Percentiles rank a stretch among this genome's conserved stretches.
Evolutionary conservation across 1,140 invertebrate genomes (phyloP).

Genomic region (Diabrotica undecimpunctata): DNA sequence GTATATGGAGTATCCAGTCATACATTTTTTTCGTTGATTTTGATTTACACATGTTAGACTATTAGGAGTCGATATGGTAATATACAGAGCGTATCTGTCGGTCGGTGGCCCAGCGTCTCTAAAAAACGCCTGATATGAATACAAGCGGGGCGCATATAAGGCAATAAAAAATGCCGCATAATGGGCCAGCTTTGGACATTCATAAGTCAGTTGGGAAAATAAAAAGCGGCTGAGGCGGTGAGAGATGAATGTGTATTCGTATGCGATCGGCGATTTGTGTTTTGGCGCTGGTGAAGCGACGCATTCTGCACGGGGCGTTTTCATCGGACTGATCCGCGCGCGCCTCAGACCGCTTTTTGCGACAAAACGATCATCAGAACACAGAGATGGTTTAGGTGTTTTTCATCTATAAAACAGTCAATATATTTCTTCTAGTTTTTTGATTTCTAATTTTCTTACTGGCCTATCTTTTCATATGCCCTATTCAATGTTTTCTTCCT

Average conservation of each 20-base stretch:
- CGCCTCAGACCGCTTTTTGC: slow-evolving; percentile 24
- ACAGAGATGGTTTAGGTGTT: no score
- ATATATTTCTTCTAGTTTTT: no score
- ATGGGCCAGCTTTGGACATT: slow-evolving; percentile 32
- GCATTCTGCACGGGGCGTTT: slow-evolving; percentile 32
- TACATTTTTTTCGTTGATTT: no score
- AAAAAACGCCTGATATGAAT: slow-evolving; percentile 31
- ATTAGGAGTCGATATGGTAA: no score
- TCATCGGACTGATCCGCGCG: slow-evolving; percentile 12
- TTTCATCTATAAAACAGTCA: no score
- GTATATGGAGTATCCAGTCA: no score
- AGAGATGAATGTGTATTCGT: slow-evolving; percentile 37
- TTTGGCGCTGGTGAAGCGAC: slow-evolving; percentile 44
- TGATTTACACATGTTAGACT: no score
- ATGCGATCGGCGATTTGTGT: slow-evolving; percentile 44
- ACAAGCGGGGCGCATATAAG: slow-evolving; percentile 31
- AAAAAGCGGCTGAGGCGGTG: slow-evolving; percentile 41
- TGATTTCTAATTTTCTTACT: no score
- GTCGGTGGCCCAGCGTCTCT: slow-evolving; percentile 6
- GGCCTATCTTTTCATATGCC: no score
- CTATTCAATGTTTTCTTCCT: no score
- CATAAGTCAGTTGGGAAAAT: slow-evolving; percentile 41
- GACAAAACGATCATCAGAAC: neutral
- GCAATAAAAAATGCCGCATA: slow-evolving; percentile 33
- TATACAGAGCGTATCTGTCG: neutral